phyloP scores from a whole-genome alignment of 1,140 invertebrate species.

The Ostrea denselamellosa region DNA sequence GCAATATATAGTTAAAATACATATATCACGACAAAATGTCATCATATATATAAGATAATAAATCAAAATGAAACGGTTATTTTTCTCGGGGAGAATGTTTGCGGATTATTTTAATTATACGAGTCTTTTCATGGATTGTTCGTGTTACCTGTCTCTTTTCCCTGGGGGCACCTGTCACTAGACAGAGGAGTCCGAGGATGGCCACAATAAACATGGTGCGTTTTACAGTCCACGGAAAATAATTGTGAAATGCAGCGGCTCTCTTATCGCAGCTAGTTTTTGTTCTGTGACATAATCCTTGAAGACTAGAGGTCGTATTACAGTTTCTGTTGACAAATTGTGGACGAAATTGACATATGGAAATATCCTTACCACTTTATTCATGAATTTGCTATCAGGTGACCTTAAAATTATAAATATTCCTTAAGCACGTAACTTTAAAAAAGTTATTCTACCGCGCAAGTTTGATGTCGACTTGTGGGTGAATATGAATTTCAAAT shows the following conservation, averaged over 20 bases:
- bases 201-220: not conserved
- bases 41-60: not conserved
- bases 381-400: no score
- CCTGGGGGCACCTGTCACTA: not conserved
- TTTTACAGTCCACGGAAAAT: not conserved
- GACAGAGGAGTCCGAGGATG: not conserved
- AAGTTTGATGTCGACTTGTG: no score
- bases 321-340: not conserved
- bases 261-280: not conserved
- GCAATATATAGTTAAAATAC: no score
- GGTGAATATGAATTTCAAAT: no score
- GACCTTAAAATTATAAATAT: no score
- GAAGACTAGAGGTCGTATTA: slow-evolving; percentile 2
- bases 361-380: no score
- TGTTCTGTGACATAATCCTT: not conserved
- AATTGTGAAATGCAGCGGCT: not conserved
- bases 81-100: not conserved
- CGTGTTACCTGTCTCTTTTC: slow-evolving; percentile 3
- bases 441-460: no score
- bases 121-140: not conserved
- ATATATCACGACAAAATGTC: no score
- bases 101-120: no score
- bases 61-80: not conserved
- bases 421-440: no score
- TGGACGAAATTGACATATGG: not conserved